A percentile compares a stretch with the other conserved stretches of the same genome.
Evolutionary conservation across 1,140 invertebrate species (phyloP).

Genomic region (Nylanderia fulva): DNA sequence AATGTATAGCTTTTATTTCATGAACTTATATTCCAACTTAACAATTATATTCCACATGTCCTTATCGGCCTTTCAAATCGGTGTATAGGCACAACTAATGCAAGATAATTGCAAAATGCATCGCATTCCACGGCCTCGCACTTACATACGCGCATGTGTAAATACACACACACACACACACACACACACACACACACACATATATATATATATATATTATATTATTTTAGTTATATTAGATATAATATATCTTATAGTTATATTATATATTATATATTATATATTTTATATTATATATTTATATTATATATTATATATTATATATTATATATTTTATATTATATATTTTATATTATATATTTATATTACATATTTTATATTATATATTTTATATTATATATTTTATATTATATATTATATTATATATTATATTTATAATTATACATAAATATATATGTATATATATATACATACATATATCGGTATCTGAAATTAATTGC

Average conservation of each 20-base stretch:
- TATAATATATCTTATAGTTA: too few relatives aligned
- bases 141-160: not conserved
- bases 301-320: too few relatives aligned
- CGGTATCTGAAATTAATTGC: conserved; percentile 73
- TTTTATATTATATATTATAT: too few relatives aligned
- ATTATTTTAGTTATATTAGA: too few relatives aligned
- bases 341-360: too few relatives aligned
- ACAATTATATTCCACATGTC: conserved; percentile 82
- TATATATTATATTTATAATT: too few relatives aligned
- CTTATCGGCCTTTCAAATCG: conserved; percentile 85
- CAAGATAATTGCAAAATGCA: conserved; percentile 83
- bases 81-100: conserved; percentile 72
- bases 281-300: too few relatives aligned
- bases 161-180: not conserved
- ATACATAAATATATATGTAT: too few relatives aligned
- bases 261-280: too few relatives aligned
- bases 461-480: not conserved
- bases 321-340: too few relatives aligned
- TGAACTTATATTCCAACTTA: conserved; percentile 81
- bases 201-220: not conserved
- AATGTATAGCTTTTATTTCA: conserved; percentile 72
- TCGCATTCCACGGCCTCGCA: conserved; percentile 71
- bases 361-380: too few relatives aligned
- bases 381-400: too few relatives aligned
- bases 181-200: not conserved